A percentile compares a stretch with the other conserved stretches of the same genome.
Evolutionary conservation across 2,113 vertebrate genomes (phyloP).

Genomic region (Felis catus): F.catus_Fca126_mat1.0 CM031414.1:87016501-87017000

Average conservation of each 20-base stretch:
- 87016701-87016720: background rate
- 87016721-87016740: background rate
- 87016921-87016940: background rate
- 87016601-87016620: background rate
- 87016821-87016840: constrained; percentile 2
- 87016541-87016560: background rate
- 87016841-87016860: background rate
- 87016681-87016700: background rate
- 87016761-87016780: constrained; percentile 27
- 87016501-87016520: background rate
- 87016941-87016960: constrained; percentile 43
- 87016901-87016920: background rate
- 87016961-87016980: background rate
- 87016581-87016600: background rate
- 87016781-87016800: background rate
- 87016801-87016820: background rate
- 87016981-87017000: background rate
- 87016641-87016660: background rate
- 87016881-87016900: constrained; percentile 1
- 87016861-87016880: background rate
- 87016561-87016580: background rate
- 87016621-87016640: background rate
- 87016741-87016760: background rate
- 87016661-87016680: background rate
- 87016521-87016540: background rate